These are phyloP conservation scores for Fragum fragum DNA, from an alignment of 2,888 invertebrate species.

Conservation along the genomic window DNA sequence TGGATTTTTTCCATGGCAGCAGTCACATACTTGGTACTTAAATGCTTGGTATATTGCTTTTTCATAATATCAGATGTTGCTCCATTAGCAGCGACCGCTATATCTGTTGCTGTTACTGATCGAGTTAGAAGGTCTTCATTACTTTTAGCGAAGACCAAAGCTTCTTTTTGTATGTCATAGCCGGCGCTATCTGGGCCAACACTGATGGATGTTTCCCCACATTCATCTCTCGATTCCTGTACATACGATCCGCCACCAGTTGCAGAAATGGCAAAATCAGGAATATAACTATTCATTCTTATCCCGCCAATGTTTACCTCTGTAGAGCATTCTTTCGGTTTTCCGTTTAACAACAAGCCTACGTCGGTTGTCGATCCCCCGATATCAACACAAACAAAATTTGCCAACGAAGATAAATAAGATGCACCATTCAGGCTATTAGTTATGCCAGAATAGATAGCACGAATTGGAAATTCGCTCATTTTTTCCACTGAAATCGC, in stretches of 20 bases:
- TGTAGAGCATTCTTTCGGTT: slow-evolving; percentile 81
- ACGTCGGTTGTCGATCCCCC: slow-evolving; percentile 85
- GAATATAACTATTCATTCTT: slow-evolving; percentile 84
- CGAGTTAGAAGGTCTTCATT: slow-evolving; percentile 23
- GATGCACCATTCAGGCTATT: slow-evolving; percentile 86
- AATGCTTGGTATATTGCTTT: slow-evolving; percentile 60
- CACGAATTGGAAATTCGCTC: slow-evolving; percentile 77
- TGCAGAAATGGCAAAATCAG: slow-evolving; percentile 83
- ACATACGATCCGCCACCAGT: slow-evolving; percentile 85
- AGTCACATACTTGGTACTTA: slow-evolving; percentile 61
- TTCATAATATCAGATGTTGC: slow-evolving; percentile 66
- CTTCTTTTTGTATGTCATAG: slow-evolving; percentile 75
- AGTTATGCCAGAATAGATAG: slow-evolving; percentile 85
- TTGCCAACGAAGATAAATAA: slow-evolving; percentile 76
- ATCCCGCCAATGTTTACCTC: slow-evolving; percentile 82
- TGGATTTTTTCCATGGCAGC: slow-evolving; percentile 72
- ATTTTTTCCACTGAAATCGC: slow-evolving; percentile 77
- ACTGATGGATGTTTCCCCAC: slow-evolving; percentile 34
- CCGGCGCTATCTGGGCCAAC: slow-evolving; percentile 85
- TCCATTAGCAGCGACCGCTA: slow-evolving; percentile 81
- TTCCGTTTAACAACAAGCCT: slow-evolving; percentile 80
- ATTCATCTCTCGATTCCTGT: neutral
- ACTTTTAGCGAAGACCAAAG: slow-evolving; percentile 73
- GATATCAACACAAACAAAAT: slow-evolving; percentile 84
- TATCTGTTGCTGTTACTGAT: slow-evolving; percentile 81